Evolutionary conservation across 2,888 invertebrate genomes (phyloP), one percentile per base, ranked within the genome.

Genomic region (Drosophila mettleri): DNA sequence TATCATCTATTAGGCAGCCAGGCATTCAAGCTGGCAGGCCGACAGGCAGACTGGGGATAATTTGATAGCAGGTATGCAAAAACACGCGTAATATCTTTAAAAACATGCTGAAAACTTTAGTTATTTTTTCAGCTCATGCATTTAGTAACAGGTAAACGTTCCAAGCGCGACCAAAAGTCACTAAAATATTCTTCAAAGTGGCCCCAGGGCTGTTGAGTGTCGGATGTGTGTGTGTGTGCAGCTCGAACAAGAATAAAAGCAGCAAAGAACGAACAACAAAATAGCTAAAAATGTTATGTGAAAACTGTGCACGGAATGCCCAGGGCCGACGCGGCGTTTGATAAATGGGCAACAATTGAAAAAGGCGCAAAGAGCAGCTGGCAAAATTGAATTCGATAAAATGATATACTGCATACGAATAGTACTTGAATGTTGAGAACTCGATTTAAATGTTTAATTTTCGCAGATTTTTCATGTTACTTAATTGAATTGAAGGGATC

Each of bases 261-360:
- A 48, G 33, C 24, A 51, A 27, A 57, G 45, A 8, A 33, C 16
- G 24, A 22, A 29, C 39, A 57, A 34, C 12, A n/a, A 34, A 43
- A 54, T 49, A 59, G 46, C 33, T 31, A 53, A 45, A 53, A 59
- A 27, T 74, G 45, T 33, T 43, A 20, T 53, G 39, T 29, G 61
- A 62, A 57, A 62, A 39, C 53, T 62, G 55, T 18, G 29, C 45
- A 36, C n/a, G 14, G n/a, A 67, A 43, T 31, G 55, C 66, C 51
- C 22, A 5, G n/a, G 36, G 77, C 61, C 31, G n/a, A 51, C 18
- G 29, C n/a, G 45, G 8, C 31, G 27, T 61, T 65, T 65, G 38
- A 76, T 62, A 76, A 61, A 75, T 70, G 57, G 36, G 12, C 24
- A 69, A 45, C 66, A 74, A 61, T 62, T 39, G 61, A 43, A 58